A percentile compares a stretch with the other conserved stretches of the same genome.
phyloP scores from a whole-genome alignment of 2,797 vertebrate species.

The Molothrus aeneus region DNA sequence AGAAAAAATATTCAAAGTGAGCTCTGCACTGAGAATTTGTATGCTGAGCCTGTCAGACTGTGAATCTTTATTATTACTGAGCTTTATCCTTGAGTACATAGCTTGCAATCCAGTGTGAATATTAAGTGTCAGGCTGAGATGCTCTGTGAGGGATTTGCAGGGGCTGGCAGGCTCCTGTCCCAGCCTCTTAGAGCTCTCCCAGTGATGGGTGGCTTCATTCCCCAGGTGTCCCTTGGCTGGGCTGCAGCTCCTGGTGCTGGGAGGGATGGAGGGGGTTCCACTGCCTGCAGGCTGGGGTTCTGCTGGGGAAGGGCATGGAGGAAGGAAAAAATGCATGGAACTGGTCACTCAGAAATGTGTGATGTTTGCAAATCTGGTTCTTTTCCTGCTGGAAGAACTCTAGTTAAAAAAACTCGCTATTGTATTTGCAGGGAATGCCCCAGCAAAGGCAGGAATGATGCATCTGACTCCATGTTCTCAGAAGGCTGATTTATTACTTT shows the following conservation, averaged over 20 bases:
- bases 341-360: not conserved
- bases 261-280: not conserved
- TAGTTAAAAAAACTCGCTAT: not conserved
- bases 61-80: constrained; percentile 63
- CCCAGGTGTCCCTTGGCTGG: constrained; percentile 1
- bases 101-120: constrained; percentile 69
- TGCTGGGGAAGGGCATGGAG: not conserved
- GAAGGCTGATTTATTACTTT: too few species aligned
- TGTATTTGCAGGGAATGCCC: too few species aligned
- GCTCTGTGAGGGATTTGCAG: constrained; percentile 54
- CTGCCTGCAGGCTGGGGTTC: not conserved
- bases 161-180: constrained; percentile 7
- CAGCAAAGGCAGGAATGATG: too few species aligned
- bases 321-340: not conserved
- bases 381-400: not conserved
- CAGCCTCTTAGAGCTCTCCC: constrained; percentile 32
- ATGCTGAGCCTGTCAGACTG: constrained; percentile 50
- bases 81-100: constrained; percentile 71
- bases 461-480: too few species aligned
- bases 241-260: not conserved
- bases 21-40: constrained; percentile 45
- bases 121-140: constrained; percentile 72
- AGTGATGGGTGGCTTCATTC: constrained; percentile 47
- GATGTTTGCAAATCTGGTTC: not conserved
- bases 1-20: constrained; percentile 4